A percentile compares a stretch with the other conserved stretches of the same genome.
Evolutionary conservation across 2,797 vertebrate species (phyloP).

Genomic region (Loriculus beryllinus): DNA sequence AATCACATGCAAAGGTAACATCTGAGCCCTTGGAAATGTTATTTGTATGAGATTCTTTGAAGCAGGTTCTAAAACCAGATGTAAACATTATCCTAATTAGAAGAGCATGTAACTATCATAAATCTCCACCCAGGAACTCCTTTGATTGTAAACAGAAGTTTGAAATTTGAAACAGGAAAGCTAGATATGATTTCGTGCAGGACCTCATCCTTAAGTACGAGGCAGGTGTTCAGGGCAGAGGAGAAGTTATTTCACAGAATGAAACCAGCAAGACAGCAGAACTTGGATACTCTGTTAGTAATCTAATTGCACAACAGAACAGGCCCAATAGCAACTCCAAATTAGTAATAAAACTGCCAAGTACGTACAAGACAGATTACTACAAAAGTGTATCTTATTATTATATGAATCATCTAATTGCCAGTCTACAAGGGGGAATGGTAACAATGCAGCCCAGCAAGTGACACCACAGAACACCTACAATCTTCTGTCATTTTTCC

Average conservation of each 20-base stretch:
- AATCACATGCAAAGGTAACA: background rate
- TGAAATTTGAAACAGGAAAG: constrained; percentile 9
- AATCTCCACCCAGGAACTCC: constrained; percentile 8
- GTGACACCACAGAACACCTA: background rate
- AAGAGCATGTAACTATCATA: constrained; percentile 38
- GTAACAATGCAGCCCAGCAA: background rate
- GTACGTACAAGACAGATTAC: background rate
- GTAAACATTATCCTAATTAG: constrained; percentile 56
- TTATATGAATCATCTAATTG: background rate
- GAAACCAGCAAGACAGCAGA: background rate
- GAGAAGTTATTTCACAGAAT: background rate
- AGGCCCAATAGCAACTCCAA: constrained; percentile 8
- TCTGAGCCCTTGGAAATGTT: background rate
- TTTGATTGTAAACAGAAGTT: constrained; percentile 41
- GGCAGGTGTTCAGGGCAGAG: background rate
- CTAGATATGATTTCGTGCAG: background rate
- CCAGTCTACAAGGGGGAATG: background rate
- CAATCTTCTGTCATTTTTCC: background rate
- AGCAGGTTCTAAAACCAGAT: constrained; percentile 24
- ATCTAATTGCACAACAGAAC: background rate
- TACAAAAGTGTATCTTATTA: background rate
- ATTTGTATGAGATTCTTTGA: background rate
- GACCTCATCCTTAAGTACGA: background rate
- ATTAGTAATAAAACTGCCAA: background rate
- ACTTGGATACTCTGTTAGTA: background rate